Evolutionary conservation across 2,113 vertebrate species (phyloP).

Genomic region (Plestiodon gilberti): DNA sequence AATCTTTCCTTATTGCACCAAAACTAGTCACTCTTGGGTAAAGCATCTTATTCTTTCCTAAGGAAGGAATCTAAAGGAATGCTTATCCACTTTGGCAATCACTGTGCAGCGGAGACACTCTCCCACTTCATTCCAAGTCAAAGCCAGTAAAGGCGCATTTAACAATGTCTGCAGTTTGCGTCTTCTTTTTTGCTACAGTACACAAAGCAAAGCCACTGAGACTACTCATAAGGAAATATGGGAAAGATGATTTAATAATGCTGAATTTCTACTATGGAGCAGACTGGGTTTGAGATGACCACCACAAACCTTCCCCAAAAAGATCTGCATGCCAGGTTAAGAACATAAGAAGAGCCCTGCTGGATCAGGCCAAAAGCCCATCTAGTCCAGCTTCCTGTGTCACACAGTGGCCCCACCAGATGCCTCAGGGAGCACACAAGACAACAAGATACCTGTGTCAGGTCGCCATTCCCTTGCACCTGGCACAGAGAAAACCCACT

Average conservation of each 20-base stretch:
- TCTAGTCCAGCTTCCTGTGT: too few relatives aligned
- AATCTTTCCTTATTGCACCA: slow-evolving; percentile 29
- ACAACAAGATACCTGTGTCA: too few relatives aligned
- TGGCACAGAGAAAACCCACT: too few relatives aligned
- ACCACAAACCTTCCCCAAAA: background rate
- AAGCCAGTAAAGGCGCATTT: slow-evolving; percentile 38
- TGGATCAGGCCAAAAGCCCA: too few relatives aligned
- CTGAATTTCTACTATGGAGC: background rate
- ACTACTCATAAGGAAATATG: fast-evolving
- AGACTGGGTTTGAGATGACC: background rate
- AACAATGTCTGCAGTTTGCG: slow-evolving; percentile 9
- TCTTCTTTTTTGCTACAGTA: slow-evolving; percentile 12
- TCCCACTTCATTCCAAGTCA: background rate
- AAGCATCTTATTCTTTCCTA: slow-evolving; percentile 41
- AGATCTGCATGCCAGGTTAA: background rate
- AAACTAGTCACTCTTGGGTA: slow-evolving; percentile 45
- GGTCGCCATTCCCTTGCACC: too few relatives aligned
- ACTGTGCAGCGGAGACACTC: background rate
- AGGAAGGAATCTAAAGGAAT: slow-evolving; percentile 31
- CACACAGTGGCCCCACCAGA: too few relatives aligned
- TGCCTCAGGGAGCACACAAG: too few relatives aligned
- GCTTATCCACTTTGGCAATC: slow-evolving; percentile 47
- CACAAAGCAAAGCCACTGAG: background rate
- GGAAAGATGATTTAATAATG: background rate
- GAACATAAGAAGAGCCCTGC: too few relatives aligned